A percentile compares a stretch with the other conserved stretches of the same genome.
These are phyloP conservation scores for Lepilemur septentrionalis DNA, from an alignment of 2,797 vertebrate genomes.

Conservation along the genomic window DNA sequence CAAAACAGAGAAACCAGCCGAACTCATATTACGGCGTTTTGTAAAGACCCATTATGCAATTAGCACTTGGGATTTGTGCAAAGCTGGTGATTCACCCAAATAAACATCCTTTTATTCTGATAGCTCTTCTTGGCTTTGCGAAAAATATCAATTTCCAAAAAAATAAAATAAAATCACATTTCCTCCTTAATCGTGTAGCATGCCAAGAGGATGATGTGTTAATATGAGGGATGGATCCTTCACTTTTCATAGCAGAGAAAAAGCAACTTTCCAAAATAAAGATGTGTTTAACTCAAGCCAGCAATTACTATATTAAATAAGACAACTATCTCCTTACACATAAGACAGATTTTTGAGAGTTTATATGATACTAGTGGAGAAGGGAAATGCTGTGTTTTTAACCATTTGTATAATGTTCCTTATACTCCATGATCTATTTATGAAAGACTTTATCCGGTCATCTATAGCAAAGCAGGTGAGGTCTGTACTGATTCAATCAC, in stretches of 20 bases:
- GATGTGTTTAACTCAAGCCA: conserved; percentile 40
- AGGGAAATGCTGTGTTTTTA: not conserved
- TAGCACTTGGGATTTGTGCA: conserved; percentile 77
- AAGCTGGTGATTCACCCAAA: conserved; percentile 78
- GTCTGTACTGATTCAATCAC: not conserved
- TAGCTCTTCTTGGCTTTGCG: conserved; percentile 40
- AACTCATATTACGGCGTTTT: conserved; percentile 82
- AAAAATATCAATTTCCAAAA: conserved; percentile 59
- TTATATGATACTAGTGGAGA: not conserved
- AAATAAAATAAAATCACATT: conserved; percentile 41
- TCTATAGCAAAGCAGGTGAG: not conserved
- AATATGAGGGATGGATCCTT: conserved; percentile 35
- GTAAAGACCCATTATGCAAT: conserved; percentile 85
- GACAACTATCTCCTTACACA: not conserved
- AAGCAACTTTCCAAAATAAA: conserved; percentile 54
- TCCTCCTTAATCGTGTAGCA: not conserved
- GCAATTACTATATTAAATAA: conserved; percentile 38
- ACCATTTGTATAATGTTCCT: not conserved
- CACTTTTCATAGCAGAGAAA: conserved; percentile 36
- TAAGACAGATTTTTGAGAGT: not conserved
- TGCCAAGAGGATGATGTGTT: conserved; percentile 44
- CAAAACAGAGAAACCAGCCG: conserved; percentile 84
- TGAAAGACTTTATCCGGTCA: not conserved
- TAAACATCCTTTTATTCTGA: conserved; percentile 69
- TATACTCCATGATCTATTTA: not conserved